phyloP scores from a whole-genome alignment of 2,113 vertebrate species.

The Panthera uncia region DNA sequence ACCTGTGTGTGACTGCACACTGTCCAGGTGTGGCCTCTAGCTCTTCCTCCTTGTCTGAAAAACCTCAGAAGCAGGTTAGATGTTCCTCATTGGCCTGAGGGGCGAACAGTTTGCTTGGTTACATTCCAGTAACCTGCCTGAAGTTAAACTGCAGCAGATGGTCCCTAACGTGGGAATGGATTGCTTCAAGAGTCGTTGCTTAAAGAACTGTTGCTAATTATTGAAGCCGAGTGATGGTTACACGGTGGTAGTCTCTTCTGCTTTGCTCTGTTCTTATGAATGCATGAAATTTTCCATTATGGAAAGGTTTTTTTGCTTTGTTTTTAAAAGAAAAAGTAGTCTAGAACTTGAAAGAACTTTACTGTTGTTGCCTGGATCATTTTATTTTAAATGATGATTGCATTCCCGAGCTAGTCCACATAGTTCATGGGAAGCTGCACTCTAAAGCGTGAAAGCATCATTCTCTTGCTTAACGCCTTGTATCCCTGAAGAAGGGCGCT shows the following conservation, averaged over 20 bases:
- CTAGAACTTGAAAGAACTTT: constrained; percentile 1
- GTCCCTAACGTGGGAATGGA: neutral
- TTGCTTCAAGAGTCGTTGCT: neutral
- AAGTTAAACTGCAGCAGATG: neutral
- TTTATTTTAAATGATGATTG: neutral
- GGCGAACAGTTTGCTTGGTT: neutral
- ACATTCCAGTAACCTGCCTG: neutral
- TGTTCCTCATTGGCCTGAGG: neutral
- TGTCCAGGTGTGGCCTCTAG: neutral
- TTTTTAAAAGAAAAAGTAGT: neutral
- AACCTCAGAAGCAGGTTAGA: neutral
- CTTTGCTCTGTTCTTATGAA: neutral
- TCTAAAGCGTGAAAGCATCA: neutral
- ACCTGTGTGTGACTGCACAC: neutral
- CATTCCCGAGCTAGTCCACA: neutral
- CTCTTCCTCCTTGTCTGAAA: neutral
- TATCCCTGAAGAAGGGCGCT: neutral
- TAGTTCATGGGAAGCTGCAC: neutral
- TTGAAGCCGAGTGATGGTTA: neutral
- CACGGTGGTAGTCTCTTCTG: neutral
- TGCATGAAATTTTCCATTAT: neutral
- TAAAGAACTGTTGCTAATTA: neutral
- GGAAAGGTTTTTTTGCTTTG: neutral
- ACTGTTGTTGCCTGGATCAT: neutral
- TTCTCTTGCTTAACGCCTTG: neutral